These are phyloP conservation scores for Pseudorhombus dupliciocellatus DNA, from an alignment of 2,113 vertebrate species.

Conservation along the genomic window DNA sequence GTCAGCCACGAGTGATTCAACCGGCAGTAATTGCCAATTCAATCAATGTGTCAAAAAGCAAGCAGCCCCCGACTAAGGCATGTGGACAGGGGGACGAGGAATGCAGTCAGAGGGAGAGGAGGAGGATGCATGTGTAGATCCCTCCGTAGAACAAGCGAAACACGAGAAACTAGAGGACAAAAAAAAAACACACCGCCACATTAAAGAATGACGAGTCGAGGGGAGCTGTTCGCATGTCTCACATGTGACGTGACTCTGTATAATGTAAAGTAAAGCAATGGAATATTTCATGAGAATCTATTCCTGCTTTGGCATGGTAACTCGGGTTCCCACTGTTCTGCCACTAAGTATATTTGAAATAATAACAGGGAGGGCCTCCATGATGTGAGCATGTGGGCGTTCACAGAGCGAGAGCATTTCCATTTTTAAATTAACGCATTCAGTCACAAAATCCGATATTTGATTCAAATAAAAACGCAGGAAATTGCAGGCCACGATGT, in stretches of 20 bases:
- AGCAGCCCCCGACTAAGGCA: conserved; percentile 47
- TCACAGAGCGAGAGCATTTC: conserved; percentile 2
- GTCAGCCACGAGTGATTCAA: conserved; percentile 64
- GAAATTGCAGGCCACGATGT: not conserved
- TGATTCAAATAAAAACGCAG: not conserved
- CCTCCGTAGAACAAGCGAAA: conserved; percentile 20
- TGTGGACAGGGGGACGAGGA: conserved; percentile 32
- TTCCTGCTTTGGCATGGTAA: not conserved
- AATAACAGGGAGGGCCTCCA: conserved; percentile 8
- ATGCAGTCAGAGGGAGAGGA: conserved; percentile 35
- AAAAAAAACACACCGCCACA: conserved; percentile 20
- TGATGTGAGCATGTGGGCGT: conserved; percentile 15
- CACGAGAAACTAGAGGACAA: conserved; percentile 24
- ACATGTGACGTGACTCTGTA: conserved; percentile 16
- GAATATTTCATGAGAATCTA: conserved; percentile 28
- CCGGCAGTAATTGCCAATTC: conserved; percentile 72
- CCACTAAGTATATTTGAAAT: conserved; percentile 29
- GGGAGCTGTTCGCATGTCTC: conserved; percentile 6
- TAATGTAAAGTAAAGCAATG: conserved; percentile 10
- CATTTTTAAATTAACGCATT: not conserved
- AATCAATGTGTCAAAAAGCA: conserved; percentile 74
- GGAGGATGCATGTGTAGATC: conserved; percentile 31
- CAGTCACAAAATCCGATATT: not conserved
- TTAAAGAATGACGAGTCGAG: conserved; percentile 19
- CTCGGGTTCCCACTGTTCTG: not conserved